These are phyloP conservation scores for Meda fulgida DNA, from an alignment of 2,797 vertebrate species.

Conservation along the genomic window DNA sequence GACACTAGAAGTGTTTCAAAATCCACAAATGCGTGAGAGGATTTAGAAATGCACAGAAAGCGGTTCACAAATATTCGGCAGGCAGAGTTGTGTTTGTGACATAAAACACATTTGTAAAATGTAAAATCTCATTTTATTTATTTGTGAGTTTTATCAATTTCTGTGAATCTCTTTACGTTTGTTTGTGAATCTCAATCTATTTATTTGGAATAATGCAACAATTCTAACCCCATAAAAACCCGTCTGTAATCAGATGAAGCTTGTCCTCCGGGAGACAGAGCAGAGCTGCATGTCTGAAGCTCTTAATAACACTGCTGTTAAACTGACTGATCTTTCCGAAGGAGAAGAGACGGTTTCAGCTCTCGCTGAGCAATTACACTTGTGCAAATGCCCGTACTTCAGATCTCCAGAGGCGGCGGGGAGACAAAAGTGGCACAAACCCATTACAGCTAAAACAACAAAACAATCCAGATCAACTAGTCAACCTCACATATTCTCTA, in stretches of 20 bases:
- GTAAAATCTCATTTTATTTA: no score
- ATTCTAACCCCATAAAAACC: no score
- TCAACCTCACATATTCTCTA: background rate
- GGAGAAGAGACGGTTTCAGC: background rate
- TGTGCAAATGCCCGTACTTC: background rate
- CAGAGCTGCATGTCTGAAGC: background rate
- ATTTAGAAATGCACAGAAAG: no score
- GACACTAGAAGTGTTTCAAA: no score
- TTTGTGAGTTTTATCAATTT: no score
- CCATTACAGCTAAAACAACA: background rate
- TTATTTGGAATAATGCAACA: no score
- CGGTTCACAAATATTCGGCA: no score
- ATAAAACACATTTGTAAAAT: no score
- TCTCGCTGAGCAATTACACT: slow-evolving; percentile 1
- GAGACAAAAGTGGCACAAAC: background rate
- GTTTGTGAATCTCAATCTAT: no score
- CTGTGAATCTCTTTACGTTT: no score
- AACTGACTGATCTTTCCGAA: background rate
- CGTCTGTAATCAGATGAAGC: background rate
- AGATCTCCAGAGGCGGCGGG: background rate
- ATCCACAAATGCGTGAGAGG: no score
- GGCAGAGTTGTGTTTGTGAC: no score
- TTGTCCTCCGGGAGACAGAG: background rate
- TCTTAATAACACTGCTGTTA: background rate
- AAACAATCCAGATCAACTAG: background rate